Evolutionary conservation across 2,888 invertebrate genomes (phyloP).

Genomic region (Cephonodes hylas): DNA sequence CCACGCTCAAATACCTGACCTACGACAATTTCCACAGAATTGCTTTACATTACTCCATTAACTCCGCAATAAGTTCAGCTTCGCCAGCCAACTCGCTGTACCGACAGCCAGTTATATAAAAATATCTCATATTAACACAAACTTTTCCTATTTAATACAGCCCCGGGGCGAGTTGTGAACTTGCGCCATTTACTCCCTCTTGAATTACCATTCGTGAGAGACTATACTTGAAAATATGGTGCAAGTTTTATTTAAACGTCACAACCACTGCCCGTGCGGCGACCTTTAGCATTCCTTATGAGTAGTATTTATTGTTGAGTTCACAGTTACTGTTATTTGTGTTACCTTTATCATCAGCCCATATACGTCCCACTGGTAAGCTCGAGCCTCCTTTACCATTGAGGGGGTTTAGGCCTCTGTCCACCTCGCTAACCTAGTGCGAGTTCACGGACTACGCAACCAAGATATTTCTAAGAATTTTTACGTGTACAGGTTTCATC

Average conservation of each 20-base stretch:
- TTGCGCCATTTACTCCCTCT: conserved; percentile 37
- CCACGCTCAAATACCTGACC: too few relatives aligned
- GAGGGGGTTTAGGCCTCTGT: too few relatives aligned
- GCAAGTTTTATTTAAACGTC: conserved; percentile 44
- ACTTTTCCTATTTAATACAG: conserved; percentile 51
- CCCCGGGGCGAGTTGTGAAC: conserved; percentile 39
- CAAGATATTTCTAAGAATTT: too few relatives aligned
- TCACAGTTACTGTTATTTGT: too few relatives aligned
- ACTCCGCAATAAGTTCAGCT: conserved; percentile 7
- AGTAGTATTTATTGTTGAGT: background rate
- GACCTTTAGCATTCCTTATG: conserved; percentile 14
- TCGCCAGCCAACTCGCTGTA: too few relatives aligned
- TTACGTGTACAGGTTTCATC: too few relatives aligned
- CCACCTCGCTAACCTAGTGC: too few relatives aligned
- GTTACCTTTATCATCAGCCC: too few relatives aligned
- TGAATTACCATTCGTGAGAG: conserved; percentile 39
- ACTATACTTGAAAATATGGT: conserved; percentile 37
- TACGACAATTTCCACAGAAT: background rate
- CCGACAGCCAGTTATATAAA: conserved; percentile 35
- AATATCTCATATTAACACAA: conserved; percentile 48
- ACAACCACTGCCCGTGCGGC: conserved; percentile 23
- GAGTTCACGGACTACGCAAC: too few relatives aligned
- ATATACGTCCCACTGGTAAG: too few relatives aligned
- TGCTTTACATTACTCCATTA: background rate
- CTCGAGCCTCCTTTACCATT: too few relatives aligned